A percentile compares a stretch with the other conserved stretches of the same genome.
Evolutionary conservation across 2,797 vertebrate genomes (phyloP).

Genomic region (Alectoris magna): DNA sequence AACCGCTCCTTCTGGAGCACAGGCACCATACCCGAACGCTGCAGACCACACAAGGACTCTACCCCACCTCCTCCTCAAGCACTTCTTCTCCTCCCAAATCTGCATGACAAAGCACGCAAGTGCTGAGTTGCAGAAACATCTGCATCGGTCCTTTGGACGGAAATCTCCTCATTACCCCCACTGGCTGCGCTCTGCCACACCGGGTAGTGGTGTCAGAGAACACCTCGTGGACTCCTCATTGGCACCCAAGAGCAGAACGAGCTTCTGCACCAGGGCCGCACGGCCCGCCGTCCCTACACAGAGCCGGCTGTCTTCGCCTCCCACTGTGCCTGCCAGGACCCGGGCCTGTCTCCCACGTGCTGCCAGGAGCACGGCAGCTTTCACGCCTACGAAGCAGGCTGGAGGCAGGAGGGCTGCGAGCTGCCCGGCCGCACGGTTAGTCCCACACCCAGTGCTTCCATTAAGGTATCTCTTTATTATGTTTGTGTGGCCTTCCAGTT

Average conservation of each 20-base stretch:
- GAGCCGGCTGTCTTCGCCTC: too few relatives aligned
- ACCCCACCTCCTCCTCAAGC: not conserved
- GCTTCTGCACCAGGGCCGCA: too few relatives aligned
- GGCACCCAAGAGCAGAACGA: not conserved
- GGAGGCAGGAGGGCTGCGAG: too few relatives aligned
- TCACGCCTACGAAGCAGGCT: too few relatives aligned
- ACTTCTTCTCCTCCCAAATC: not conserved
- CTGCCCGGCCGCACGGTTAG: too few relatives aligned
- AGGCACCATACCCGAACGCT: fast-evolving
- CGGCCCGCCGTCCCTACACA: too few relatives aligned
- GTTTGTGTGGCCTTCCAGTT: too few relatives aligned
- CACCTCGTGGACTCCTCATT: not conserved
- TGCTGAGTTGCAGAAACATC: not conserved
- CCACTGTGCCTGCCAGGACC: too few relatives aligned
- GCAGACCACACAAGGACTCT: not conserved
- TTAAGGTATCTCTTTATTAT: too few relatives aligned
- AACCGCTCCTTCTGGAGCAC: not conserved
- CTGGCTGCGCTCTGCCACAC: not conserved
- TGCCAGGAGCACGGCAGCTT: too few relatives aligned
- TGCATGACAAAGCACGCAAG: not conserved
- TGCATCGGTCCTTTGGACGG: not conserved
- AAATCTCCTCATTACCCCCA: not conserved
- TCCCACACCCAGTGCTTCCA: too few relatives aligned
- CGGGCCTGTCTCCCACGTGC: too few relatives aligned
- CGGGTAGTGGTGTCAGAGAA: not conserved